These are phyloP conservation scores for Syndactyla subalaris DNA, from an alignment of 2,797 vertebrate species.

Conservation along the genomic window DNA sequence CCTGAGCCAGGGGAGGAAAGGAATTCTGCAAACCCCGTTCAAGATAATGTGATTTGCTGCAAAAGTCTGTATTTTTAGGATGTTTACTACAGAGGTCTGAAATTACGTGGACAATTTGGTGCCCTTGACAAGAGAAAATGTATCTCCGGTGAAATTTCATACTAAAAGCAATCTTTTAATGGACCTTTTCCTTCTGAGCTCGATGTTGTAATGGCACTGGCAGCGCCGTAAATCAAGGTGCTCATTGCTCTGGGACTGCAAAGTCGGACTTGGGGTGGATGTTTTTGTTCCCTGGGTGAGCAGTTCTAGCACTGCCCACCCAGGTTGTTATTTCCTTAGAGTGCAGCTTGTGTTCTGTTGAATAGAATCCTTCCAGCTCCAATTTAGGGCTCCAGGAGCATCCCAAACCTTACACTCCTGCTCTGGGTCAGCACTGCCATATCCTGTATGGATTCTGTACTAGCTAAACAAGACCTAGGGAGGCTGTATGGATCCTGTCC, in stretches of 20 bases:
- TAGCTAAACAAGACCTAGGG: neutral
- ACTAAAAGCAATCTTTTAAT: neutral
- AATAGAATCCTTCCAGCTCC: neutral
- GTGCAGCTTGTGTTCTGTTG: neutral
- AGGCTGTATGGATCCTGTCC: neutral
- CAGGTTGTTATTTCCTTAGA: neutral
- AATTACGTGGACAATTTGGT: neutral
- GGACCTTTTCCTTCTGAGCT: neutral
- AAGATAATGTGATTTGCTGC: slow-evolving; percentile 25
- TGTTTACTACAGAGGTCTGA: neutral
- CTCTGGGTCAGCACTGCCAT: neutral
- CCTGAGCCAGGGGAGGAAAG: neutral
- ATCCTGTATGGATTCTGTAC: neutral
- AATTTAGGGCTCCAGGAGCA: neutral
- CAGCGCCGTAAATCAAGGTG: neutral
- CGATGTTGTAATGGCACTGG: neutral
- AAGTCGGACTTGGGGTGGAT: neutral
- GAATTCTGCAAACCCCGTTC: neutral
- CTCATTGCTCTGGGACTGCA: neutral
- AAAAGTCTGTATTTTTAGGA: slow-evolving; percentile 8
- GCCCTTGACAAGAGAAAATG: neutral
- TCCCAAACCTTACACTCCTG: neutral
- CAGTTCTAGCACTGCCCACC: neutral
- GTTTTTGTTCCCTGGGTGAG: neutral
- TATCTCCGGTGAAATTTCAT: neutral